Evolutionary conservation across 2,888 invertebrate species (phyloP).

Genomic region (Brachyptera putata): DNA sequence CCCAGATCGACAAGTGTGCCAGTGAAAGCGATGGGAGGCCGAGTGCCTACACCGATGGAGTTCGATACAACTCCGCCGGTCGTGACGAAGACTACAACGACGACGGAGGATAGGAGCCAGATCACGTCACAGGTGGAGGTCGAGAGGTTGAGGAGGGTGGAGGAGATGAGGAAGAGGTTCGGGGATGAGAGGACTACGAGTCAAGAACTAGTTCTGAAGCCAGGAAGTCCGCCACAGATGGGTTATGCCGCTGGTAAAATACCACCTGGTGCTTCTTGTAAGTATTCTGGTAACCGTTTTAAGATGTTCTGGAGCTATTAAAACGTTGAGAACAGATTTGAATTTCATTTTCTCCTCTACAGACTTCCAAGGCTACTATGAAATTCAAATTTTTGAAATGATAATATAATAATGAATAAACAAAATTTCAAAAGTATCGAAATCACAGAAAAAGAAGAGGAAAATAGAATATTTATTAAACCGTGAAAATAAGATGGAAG

Average conservation of each 20-base stretch:
- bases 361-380: too few species aligned
- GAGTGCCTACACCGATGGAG: conserved; percentile 58
- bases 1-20: conserved; percentile 56
- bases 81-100: conserved; percentile 40
- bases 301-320: not conserved
- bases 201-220: conserved; percentile 46
- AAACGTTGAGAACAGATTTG: not conserved
- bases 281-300: conserved; percentile 3
- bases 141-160: conserved; percentile 40
- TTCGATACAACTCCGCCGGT: conserved; percentile 54
- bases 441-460: too few species aligned
- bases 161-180: conserved; percentile 41
- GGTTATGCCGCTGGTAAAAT: conserved; percentile 49
- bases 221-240: conserved; percentile 58
- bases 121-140: conserved; percentile 26
- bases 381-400: too few species aligned
- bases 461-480: too few species aligned
- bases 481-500: too few species aligned
- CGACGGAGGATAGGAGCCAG: not conserved
- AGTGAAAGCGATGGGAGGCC: conserved; percentile 38
- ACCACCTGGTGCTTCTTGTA: conserved; percentile 41
- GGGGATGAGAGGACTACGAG: conserved; percentile 35
- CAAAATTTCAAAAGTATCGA: too few species aligned
- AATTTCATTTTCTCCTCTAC: too few species aligned
- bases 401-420: too few species aligned